Conservation (phyloP, 2,888 invertebrate genomes). For the Steinernema hermaphroditum region DNA sequence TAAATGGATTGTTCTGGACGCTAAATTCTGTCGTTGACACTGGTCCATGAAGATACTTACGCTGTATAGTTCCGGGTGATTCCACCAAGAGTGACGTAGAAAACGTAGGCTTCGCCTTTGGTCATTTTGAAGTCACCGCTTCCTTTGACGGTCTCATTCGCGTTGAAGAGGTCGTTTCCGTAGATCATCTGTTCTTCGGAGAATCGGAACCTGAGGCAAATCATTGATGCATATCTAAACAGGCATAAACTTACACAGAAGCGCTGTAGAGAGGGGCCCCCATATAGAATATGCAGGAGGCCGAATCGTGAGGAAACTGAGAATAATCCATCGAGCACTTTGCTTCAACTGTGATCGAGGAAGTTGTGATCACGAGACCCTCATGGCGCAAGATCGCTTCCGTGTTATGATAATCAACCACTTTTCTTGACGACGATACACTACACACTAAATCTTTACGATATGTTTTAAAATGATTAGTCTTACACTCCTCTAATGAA, state of each 20-base stretch:
- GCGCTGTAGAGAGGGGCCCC: slow-evolving; percentile 18
- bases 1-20: background rate
- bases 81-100: slow-evolving; percentile 3
- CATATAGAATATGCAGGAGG: slow-evolving; percentile 21
- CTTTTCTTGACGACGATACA: slow-evolving; percentile 5
- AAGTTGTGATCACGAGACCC: slow-evolving; percentile 1
- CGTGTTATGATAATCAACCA: slow-evolving; percentile 15
- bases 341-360: background rate
- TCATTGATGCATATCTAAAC: background rate
- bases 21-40: background rate
- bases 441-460: background rate
- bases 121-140: slow-evolving; percentile 17
- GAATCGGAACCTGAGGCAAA: background rate
- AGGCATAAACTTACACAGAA: background rate
- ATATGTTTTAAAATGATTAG: background rate
- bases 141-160: background rate
- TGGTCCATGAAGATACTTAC: background rate
- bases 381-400: background rate
- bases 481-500: slow-evolving; percentile 16
- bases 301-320: background rate
- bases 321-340: slow-evolving; percentile 20
- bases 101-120: background rate
- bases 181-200: slow-evolving; percentile 23
- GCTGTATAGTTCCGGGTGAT: slow-evolving; percentile 15
- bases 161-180: slow-evolving; percentile 23